Base-by-base conservation (phyloP, 2,888 invertebrate species). In the Punctoribates punctum region DNA sequence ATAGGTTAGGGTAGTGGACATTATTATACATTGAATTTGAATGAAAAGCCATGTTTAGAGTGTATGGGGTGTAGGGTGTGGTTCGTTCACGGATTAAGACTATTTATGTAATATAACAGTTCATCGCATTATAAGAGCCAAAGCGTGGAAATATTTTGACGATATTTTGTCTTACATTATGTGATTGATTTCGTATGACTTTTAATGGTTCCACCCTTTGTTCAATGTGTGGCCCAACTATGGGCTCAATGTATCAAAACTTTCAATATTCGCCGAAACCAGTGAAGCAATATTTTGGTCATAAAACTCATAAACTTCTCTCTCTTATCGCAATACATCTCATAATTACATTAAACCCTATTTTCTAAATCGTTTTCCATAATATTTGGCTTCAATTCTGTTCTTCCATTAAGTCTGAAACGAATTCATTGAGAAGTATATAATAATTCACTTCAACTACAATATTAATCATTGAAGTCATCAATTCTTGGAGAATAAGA, bases 1-100 rank as follows among this genome's bases (percentile, higher is more conserved):
- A n/a, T 34, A n/a, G 48, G 4, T 4, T 48, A 48, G 48, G 17
- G 70, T 42, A 46, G 70, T 70, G 70, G 70, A 70, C 70, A 70
- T 67, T 38, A 46, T 70, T 70, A 70, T 70, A 70, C 70, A 70
- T 38, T 70, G 42, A 46, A 42, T 70, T 70, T 42, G 23, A 70
- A 46, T 70, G 70, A 38, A 70, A 42, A 23, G 20, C 38, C 17
- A 13, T 70, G 42, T 70, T 38, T 20, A 34, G 62, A 62, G 29
- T 34, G 62, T 27, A 62, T 27, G 27, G 62, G 57, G 62, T 62
- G 29, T 70, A 70, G 70, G 70, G 70, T 70, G 70, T 70, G 70
- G 70, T 70, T 70, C 70, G 23, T 70, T 70, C 70, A 70, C 70
- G 70, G 70, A 70, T 70, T 70, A 70, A 70, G 70, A 70, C 70